phyloP scores from a whole-genome alignment of 92 coral and sea anemone genomes.

The Zoanthus sansibaricus region DNA sequence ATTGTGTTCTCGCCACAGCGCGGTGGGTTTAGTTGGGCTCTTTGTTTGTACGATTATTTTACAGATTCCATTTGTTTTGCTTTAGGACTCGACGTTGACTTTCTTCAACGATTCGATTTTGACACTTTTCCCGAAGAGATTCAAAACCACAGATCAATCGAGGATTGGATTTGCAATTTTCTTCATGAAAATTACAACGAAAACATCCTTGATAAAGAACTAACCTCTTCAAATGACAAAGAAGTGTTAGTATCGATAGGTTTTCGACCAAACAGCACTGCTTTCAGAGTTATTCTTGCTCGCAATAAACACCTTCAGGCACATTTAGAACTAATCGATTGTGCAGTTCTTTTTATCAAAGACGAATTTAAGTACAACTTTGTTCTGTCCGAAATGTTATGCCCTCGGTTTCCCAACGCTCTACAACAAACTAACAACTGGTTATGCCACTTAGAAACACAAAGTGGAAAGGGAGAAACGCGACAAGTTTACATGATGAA shows the following conservation, averaged over 20 bases:
- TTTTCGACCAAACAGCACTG: conserved; percentile 39
- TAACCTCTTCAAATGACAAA: background rate
- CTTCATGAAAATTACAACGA: conserved; percentile 29
- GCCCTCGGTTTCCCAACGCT: conserved; percentile 42
- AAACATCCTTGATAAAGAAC: background rate
- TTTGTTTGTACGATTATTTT: too few species aligned
- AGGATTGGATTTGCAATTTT: conserved; percentile 55
- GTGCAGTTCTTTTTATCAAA: conserved; percentile 52
- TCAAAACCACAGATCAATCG: conserved; percentile 34
- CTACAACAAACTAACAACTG: conserved; percentile 24
- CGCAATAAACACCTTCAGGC: conserved; percentile 28
- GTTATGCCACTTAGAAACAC: background rate
- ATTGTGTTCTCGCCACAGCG: too few species aligned
- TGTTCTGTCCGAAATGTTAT: conserved; percentile 12
- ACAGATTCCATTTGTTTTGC: conserved; percentile 39
- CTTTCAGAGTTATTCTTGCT: conserved; percentile 32
- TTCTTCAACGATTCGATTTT: conserved; percentile 42
- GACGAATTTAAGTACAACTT: conserved; percentile 68
- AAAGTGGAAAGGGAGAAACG: background rate
- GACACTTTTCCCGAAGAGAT: conserved; percentile 37
- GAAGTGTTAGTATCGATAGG: conserved; percentile 54
- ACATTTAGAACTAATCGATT: conserved; percentile 60
- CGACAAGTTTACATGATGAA: conserved; percentile 29
- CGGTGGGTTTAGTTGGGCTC: too few species aligned
- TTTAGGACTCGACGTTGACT: conserved; percentile 58